Evolutionary conservation across 2,113 vertebrate genomes (phyloP).

Genomic region (Stictonetta naevosa): DNA sequence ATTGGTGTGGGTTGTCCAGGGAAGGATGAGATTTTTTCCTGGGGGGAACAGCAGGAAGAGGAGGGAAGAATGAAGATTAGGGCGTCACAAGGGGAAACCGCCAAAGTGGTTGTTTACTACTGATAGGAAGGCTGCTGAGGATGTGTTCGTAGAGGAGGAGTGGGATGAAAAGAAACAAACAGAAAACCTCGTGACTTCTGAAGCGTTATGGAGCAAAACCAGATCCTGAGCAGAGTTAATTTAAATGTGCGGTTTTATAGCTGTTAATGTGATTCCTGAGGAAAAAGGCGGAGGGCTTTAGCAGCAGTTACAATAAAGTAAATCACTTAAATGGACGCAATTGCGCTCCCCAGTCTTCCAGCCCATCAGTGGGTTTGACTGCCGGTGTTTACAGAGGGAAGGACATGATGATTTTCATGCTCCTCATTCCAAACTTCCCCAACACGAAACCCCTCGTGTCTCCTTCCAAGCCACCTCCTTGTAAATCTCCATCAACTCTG

Average conservation of each 20-base stretch:
- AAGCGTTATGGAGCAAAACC: background rate
- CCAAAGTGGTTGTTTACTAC: background rate
- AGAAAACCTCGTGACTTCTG: background rate
- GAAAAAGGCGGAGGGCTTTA: background rate
- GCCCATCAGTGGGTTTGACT: background rate
- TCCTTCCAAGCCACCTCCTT: background rate
- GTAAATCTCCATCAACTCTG: background rate
- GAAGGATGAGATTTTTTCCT: background rate
- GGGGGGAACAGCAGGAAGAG: background rate
- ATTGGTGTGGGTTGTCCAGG: background rate
- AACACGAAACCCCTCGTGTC: background rate
- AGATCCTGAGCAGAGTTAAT: background rate
- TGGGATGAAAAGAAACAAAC: background rate
- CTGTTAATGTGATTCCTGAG: background rate
- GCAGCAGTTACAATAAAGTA: constrained; percentile 14
- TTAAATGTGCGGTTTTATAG: constrained; percentile 43
- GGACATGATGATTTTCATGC: background rate
- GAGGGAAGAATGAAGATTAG: background rate
- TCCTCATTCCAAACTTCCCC: background rate
- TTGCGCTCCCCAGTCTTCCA: background rate
- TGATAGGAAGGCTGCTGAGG: background rate
- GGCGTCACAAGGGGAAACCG: background rate
- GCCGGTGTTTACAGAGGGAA: background rate
- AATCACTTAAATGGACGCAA: constrained; percentile 31
- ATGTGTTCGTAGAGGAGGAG: background rate